Conservation (phyloP, 2,113 vertebrate species). For the Amia ocellicauda region DNA sequence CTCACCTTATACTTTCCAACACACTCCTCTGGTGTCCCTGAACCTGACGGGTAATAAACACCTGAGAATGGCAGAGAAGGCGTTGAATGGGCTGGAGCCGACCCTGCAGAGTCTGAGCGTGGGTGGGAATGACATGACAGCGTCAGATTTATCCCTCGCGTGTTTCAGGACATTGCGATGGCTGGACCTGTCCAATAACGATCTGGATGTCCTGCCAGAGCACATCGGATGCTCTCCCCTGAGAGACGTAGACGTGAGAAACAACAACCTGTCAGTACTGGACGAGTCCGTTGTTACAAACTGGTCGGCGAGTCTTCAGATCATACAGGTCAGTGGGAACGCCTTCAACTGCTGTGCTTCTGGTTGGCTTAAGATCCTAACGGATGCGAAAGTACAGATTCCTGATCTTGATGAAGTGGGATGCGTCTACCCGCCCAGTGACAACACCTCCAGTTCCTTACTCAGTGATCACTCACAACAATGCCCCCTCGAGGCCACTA, state of each 20-base stretch:
- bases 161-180: constrained; percentile 52
- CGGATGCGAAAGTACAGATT: constrained; percentile 35
- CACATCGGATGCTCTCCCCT: constrained; percentile 53
- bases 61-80: constrained; percentile 42
- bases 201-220: constrained; percentile 46
- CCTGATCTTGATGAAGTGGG: constrained; percentile 46
- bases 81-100: constrained; percentile 49
- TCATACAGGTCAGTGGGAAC: constrained; percentile 60
- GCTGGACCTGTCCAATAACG: constrained; percentile 64
- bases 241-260: constrained; percentile 52
- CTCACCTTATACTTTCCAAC: constrained; percentile 45
- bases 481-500: constrained; percentile 30
- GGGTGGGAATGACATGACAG: constrained; percentile 53
- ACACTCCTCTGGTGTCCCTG: constrained; percentile 56
- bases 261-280: constrained; percentile 53
- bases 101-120: constrained; percentile 65
- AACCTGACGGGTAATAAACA: constrained; percentile 61
- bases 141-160: constrained; percentile 43
- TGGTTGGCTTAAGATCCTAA: constrained; percentile 57
- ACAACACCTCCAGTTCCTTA: constrained; percentile 30
- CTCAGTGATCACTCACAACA: constrained; percentile 28
- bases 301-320: constrained; percentile 44
- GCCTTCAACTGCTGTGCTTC: constrained; percentile 68
- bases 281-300: constrained; percentile 16
- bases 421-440: constrained; percentile 39